Evolutionary conservation across 2,797 vertebrate species (phyloP).

Genomic region (Pipistrellus pipistrellus): DNA sequence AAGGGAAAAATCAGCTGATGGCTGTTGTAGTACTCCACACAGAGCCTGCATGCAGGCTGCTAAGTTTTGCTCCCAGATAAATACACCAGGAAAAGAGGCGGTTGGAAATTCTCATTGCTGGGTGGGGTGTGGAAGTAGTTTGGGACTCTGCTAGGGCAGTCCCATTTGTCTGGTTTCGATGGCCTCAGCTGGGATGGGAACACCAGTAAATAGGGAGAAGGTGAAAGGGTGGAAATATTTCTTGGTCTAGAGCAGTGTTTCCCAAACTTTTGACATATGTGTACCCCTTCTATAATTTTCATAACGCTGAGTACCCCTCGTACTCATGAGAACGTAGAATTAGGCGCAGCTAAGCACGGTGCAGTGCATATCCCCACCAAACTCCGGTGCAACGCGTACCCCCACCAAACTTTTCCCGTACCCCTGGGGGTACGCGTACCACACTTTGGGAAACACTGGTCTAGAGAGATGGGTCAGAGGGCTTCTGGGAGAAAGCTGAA

Average conservation of each 20-base stretch:
- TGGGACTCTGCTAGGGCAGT: neutral
- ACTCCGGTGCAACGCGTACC: too few relatives aligned
- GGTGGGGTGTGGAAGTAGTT: neutral
- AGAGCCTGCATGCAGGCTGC: neutral
- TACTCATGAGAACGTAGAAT: too few relatives aligned
- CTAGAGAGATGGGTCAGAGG: neutral
- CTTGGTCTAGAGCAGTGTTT: neutral
- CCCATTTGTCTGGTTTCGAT: neutral
- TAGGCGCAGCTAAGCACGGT: too few relatives aligned
- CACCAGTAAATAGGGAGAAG: neutral
- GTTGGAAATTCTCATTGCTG: neutral
- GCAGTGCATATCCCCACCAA: too few relatives aligned
- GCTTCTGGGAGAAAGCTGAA: neutral
- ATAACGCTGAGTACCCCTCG: too few relatives aligned
- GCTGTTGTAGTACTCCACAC: neutral
- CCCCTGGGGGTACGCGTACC: neutral
- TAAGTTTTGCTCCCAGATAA: constrained; percentile 38
- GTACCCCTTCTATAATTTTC: too few relatives aligned
- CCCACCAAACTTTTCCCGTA: neutral
- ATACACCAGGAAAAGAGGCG: neutral
- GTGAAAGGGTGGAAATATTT: neutral
- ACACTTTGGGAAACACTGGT: too few relatives aligned
- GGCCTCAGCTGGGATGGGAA: neutral
- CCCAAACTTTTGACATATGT: too few relatives aligned
- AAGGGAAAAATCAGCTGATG: neutral